phyloP scores from a whole-genome alignment of 2,113 vertebrate genomes.

The Thunnus maccoyii region DNA sequence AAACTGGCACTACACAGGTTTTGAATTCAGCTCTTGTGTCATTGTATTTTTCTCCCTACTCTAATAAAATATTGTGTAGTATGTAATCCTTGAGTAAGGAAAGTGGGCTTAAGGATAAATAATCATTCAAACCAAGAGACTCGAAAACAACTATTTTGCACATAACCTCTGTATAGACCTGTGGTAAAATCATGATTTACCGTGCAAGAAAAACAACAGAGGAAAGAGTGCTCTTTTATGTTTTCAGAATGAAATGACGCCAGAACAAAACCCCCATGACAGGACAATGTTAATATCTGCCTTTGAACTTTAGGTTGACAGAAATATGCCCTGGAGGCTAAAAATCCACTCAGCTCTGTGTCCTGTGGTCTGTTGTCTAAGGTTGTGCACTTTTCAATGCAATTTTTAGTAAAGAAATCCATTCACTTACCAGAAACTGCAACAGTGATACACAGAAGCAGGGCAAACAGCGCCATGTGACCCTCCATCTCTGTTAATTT shows the following conservation, averaged over 20 bases:
- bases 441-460: constrained; percentile 70
- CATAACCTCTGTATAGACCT: constrained; percentile 4
- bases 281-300: constrained; percentile 21
- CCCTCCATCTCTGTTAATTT: constrained; percentile 74
- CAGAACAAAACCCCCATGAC: background rate
- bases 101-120: constrained; percentile 7
- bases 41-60: background rate
- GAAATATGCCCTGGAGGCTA: constrained; percentile 18
- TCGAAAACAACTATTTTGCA: constrained; percentile 12
- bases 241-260: constrained; percentile 16
- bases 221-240: constrained; percentile 15
- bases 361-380: background rate
- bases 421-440: constrained; percentile 76
- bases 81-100: constrained; percentile 5
- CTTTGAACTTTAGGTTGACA: constrained; percentile 40
- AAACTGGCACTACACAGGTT: background rate
- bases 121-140: constrained; percentile 6
- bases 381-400: background rate
- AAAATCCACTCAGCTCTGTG: constrained; percentile 1
- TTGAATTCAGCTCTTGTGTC: background rate
- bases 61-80: background rate
- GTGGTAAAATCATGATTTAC: constrained; percentile 19
- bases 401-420: background rate
- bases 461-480: constrained; percentile 26
- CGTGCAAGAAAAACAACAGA: background rate